A percentile compares a stretch with the other conserved stretches of the same genome.
phyloP scores from a whole-genome alignment of 2,888 invertebrate species.

The Archips xylosteana region DNA sequence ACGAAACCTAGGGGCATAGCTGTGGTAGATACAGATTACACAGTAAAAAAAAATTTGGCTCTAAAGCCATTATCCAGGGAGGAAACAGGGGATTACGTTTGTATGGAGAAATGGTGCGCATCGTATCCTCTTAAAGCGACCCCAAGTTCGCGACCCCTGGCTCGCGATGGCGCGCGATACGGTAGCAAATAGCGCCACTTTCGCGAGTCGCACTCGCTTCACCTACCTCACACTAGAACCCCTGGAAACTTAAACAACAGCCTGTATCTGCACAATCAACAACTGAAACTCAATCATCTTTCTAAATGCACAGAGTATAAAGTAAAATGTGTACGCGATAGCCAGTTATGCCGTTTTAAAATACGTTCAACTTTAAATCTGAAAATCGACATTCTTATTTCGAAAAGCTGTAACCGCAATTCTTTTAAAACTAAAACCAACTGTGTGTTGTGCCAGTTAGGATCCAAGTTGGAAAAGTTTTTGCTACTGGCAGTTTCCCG shows the following conservation, averaged over 20 bases:
- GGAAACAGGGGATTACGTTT: too few relatives aligned
- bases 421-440: conserved; percentile 46
- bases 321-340: neutral
- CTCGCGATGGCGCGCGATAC: conserved; percentile 81
- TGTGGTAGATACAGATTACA: too few relatives aligned
- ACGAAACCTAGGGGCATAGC: too few relatives aligned
- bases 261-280: conserved; percentile 43
- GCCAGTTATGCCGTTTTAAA: conserved; percentile 51
- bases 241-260: conserved; percentile 51
- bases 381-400: conserved; percentile 61
- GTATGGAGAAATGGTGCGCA: too few relatives aligned
- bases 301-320: neutral
- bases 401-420: conserved; percentile 54
- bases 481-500: conserved; percentile 48
- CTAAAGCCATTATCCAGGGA: too few relatives aligned
- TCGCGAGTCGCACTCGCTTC: conserved; percentile 70
- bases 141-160: conserved; percentile 62
- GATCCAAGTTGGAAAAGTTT: conserved; percentile 48
- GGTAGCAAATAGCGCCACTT: conserved; percentile 84
- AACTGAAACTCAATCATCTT: conserved; percentile 50
- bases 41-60: too few relatives aligned
- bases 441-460: conserved; percentile 48
- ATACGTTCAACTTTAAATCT: conserved; percentile 62
- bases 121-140: too few relatives aligned
- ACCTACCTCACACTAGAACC: conserved; percentile 76